A percentile compares a stretch with the other conserved stretches of the same genome.
Evolutionary conservation across 1,140 invertebrate species (phyloP).

Genomic region (Psix sp.): DNA sequence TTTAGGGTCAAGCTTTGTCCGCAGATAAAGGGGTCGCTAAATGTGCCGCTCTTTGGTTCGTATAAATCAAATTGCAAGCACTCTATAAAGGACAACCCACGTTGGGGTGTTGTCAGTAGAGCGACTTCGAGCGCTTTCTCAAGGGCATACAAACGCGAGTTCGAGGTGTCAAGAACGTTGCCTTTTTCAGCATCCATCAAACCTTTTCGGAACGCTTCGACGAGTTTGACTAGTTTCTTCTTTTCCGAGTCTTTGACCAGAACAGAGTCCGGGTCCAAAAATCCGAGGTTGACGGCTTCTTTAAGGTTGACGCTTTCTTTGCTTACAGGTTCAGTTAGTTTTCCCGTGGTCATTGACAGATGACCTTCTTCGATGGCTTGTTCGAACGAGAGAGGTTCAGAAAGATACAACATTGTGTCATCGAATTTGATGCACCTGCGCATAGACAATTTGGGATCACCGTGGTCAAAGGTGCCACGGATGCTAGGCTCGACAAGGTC

Average conservation of each 20-base stretch:
- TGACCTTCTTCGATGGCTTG: conserved; percentile 84
- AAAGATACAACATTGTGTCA: conserved; percentile 82
- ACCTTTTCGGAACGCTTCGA: conserved; percentile 90
- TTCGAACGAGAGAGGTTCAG: conserved; percentile 86
- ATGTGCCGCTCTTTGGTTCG: conserved; percentile 85
- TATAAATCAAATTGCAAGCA: conserved; percentile 89
- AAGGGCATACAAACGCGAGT: conserved; percentile 87
- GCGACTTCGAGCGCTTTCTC: conserved; percentile 85
- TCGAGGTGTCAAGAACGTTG: conserved; percentile 88
- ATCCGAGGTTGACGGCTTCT: conserved; percentile 88
- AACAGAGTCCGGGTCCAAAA: conserved; percentile 91
- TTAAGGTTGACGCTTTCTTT: conserved; percentile 86
- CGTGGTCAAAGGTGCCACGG: conserved; percentile 82
- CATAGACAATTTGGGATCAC: conserved; percentile 70
- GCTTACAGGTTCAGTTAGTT: conserved; percentile 85
- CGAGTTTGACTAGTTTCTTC: conserved; percentile 87
- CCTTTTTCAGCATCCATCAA: conserved; percentile 91
- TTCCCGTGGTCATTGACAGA: conserved; percentile 84
- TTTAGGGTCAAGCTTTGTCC: conserved; percentile 82
- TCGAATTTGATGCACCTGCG: conserved; percentile 84
- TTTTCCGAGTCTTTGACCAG: conserved; percentile 91
- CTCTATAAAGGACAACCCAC: conserved; percentile 88
- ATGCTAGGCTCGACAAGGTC: conserved; percentile 83
- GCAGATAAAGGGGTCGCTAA: conserved; percentile 88
- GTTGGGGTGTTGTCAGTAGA: conserved; percentile 85